Base-by-base conservation (phyloP, 2,888 invertebrate genomes). In the Lasioglossum pauxillum region DNA sequence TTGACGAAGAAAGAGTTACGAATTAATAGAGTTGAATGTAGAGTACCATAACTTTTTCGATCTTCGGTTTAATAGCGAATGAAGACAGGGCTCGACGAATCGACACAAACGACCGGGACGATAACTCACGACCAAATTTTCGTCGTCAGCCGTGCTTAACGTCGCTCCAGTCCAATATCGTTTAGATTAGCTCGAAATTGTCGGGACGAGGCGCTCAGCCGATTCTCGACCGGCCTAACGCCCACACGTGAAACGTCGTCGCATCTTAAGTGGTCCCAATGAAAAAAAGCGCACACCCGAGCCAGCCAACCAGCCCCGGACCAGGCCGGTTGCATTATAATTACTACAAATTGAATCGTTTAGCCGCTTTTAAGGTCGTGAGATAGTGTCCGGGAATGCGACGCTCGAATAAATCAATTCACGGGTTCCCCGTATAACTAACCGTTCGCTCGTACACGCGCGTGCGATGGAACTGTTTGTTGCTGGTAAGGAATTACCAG, bases 341-440 rank as follows among this genome's bases (percentile, higher is more conserved):
- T 93, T 93, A 93, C 90, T 89, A 92, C 91, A 91, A 93, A 93
- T 93, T 93, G 93, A 93, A 93, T 93, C 93, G 93, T 93, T 93
- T 90, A 93, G 91, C 91, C 91, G 92, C 91, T 89, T 93, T 90
- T 90, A 89, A 92, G 91, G 92, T 90, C 93, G 92, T 93, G 93
- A 93, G 93, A 93, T 91, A 90, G 88, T 89, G 90, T 89, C 89
- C 89, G 86, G 86, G 92, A 92, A 92, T 91, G 92, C 82, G 85
- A 85, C 72, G 83, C 84, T 82, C 82, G 89, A 86, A 91, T 89
- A 91, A 91, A 91, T 91, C 90, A 86, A 83, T 86, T 86, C 75
- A 82, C 82, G 64, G 77, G 79, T 69, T 78, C 72, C 75, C 75
- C 80, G 78, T 73, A 78, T 53, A 46, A 75, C 49, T 19, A 46